Evolutionary conservation across 2,888 invertebrate genomes (phyloP).

Genomic region (Neoscelio sp.): DNA sequence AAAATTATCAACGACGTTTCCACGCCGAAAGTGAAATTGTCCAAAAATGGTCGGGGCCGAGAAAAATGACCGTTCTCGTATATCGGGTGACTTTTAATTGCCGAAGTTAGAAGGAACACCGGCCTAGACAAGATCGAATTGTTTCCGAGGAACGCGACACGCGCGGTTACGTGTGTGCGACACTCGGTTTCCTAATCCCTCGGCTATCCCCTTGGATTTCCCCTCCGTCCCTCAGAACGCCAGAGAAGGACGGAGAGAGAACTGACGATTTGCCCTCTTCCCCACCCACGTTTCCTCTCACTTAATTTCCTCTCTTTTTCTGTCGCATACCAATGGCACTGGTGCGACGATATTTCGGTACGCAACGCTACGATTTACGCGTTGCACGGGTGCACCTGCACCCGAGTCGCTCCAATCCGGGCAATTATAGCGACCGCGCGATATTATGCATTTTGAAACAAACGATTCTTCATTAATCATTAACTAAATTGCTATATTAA

Average conservation of each 20-base stretch:
- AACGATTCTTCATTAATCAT: too few species aligned
- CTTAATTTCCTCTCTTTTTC: conserved; percentile 55
- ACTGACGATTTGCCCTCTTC: conserved; percentile 37
- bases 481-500: too few species aligned
- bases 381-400: conserved; percentile 48
- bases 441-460: neutral
- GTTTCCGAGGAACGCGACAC: conserved; percentile 38
- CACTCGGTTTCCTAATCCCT: conserved; percentile 61
- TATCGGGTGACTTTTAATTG: conserved; percentile 1
- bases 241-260: conserved; percentile 22
- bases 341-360: conserved; percentile 54
- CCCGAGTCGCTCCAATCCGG: conserved; percentile 4
- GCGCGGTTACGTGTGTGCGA: conserved; percentile 48
- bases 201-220: conserved; percentile 20
- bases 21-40: too few species aligned
- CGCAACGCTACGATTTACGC: conserved; percentile 36
- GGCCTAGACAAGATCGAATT: conserved; percentile 40
- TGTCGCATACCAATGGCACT: conserved; percentile 55
- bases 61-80: too few species aligned
- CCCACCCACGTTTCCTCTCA: conserved; percentile 55
- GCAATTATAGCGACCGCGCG: conserved; percentile 7
- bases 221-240: neutral
- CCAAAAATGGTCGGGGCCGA: too few species aligned
- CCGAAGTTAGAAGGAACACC: conserved; percentile 25
- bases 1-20: too few species aligned